Evolutionary conservation across 2,888 invertebrate genomes (phyloP).

Genomic region (Mythimna loreyi): DNA sequence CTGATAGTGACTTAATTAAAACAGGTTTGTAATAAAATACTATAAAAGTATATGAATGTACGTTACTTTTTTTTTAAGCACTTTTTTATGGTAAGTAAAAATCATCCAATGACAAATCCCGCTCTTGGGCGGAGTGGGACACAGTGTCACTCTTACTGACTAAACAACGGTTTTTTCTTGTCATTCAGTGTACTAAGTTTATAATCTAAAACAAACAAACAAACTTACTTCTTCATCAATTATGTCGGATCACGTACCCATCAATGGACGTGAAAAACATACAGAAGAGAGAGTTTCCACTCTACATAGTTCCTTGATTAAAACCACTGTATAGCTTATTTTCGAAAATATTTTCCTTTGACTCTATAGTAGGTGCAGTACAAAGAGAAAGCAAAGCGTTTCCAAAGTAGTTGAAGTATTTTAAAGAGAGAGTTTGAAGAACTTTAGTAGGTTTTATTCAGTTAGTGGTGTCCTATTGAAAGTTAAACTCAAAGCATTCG

Average conservation of each 20-base stretch:
- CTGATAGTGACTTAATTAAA: too few species aligned
- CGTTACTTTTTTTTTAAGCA: too few species aligned
- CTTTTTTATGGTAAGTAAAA: too few species aligned
- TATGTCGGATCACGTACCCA: neutral
- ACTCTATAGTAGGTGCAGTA: neutral
- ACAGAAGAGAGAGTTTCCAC: neutral
- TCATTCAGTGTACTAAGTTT: too few species aligned
- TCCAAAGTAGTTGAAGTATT: neutral
- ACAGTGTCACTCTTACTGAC: too few species aligned
- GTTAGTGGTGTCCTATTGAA: neutral
- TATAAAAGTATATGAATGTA: too few species aligned
- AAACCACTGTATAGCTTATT: neutral
- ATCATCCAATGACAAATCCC: too few species aligned
- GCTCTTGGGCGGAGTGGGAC: too few species aligned
- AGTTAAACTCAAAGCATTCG: neutral
- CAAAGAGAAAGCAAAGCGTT: neutral
- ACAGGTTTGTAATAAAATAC: too few species aligned
- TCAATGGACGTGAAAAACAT: neutral
- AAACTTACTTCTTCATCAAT: too few species aligned
- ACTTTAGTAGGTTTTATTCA: neutral
- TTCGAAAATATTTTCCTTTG: conserved; percentile 6
- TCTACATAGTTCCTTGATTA: neutral
- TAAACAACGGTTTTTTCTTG: too few species aligned
- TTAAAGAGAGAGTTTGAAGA: neutral
- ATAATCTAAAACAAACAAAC: too few species aligned